Base-by-base conservation (phyloP, 2,888 invertebrate genomes). In the Ichneumon xanthorius region DNA sequence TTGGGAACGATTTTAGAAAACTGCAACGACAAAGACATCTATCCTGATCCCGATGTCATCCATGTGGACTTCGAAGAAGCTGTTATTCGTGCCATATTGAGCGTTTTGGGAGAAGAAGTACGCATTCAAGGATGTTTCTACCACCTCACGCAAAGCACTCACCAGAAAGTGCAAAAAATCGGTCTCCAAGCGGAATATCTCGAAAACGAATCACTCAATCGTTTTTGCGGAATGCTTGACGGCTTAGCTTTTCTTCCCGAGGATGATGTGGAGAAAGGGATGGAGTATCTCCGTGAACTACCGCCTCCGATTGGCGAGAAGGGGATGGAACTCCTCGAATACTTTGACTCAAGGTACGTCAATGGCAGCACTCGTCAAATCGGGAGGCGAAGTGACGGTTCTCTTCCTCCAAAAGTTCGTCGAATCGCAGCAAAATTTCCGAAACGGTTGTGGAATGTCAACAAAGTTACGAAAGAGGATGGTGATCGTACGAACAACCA, bases 61-160 rank as follows among this genome's bases (percentile, higher is more conserved):
- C 71, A 80, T 11, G 37, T 72, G 1, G 63, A 71, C 22, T 80
- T 80, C 9, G 80, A 72, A 61, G 30, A 58, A 7, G 65, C 65
- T 1, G 50, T 72, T n/a, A 80, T 80, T 1, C 16, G 50, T 3
- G 80, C 80, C 19, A 48, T 45, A 16, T 55, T 7, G 26, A 50
- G 63, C n/a, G 16, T 72, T 40, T 40, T 72, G 37, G 71, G 48
- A 9, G 72, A 70, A 7, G 63, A 63, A 1, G 26, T 71, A 5
- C 45, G 40, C 0, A 48, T 80, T 26, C 71, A 58, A 53, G 70
- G 58, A n/a, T 79, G 79, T 33, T 79, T 79, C 48, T 79, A 70
- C n/a, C 79, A 79, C 30, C 70, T 70, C 5, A 68, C 68, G 5
- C 70, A 70, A 58, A 79, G 58, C n/a, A 79, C 70, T 19, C 14